Evolutionary conservation across 1,140 invertebrate species (phyloP).

Genomic region (Lordiphosa collinella): DNA sequence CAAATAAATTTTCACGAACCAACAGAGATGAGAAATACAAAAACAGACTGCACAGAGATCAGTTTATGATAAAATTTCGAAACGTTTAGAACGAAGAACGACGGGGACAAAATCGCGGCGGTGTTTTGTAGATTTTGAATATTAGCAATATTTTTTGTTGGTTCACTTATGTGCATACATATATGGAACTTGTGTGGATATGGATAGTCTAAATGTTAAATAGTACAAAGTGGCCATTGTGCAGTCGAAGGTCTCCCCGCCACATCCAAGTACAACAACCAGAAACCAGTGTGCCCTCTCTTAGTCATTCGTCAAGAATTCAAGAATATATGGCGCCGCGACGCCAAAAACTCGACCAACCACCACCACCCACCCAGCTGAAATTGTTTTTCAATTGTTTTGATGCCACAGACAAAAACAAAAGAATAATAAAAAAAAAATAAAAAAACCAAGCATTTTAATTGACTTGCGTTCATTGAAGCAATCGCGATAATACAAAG

Average conservation of each 20-base stretch:
- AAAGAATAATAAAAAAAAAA: constrained; percentile 36
- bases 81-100: constrained; percentile 69
- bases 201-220: constrained; percentile 19
- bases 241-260: constrained; percentile 45
- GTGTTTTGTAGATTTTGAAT: neutral
- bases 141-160: constrained; percentile 1
- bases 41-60: constrained; percentile 54
- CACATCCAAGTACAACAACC: no score
- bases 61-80: constrained; percentile 79
- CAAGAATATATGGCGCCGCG: constrained; percentile 33
- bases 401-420: constrained; percentile 17
- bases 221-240: constrained; percentile 12
- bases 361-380: constrained; percentile 29
- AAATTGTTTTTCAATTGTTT: constrained; percentile 70
- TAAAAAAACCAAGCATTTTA: constrained; percentile 48
- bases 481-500: constrained; percentile 14
- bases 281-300: constrained; percentile 13
- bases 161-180: constrained; percentile 6
- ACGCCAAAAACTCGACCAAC: constrained; percentile 26
- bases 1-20: constrained; percentile 49
- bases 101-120: constrained; percentile 39
- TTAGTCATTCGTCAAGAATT: constrained; percentile 63
- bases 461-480: constrained; percentile 47
- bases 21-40: constrained; percentile 41
- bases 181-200: constrained; percentile 16